Evolutionary conservation across 2,113 vertebrate species (phyloP), one percentile per base, ranked within the genome.

Genomic region (Trichomycterus rosablanca): DNA sequence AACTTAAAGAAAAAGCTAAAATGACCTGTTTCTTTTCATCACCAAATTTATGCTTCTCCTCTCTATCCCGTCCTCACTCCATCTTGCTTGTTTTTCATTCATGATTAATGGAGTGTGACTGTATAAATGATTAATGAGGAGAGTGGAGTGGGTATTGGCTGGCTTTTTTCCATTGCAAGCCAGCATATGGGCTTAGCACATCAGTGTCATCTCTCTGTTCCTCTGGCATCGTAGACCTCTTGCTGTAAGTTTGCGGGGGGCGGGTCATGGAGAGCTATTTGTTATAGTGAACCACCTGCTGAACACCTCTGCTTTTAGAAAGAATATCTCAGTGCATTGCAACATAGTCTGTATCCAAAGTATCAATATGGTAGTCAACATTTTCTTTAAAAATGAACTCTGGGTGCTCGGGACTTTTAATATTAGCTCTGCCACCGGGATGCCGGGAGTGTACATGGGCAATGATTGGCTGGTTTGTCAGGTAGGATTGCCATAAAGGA

Each of bases 91-190:
- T 66, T 51, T 46, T 68, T 67, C 44, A 69, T 76, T 83, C 79
- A 84, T 86, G 77, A 84, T 84, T 86, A 84, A 85, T 87, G 78
- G 55, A 39, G 57, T 63, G 75, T 79, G 77, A 68, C 82, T 77
- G 71, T 76, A 84, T 87, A 76, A 85, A 87, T 84, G 80, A 85
- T 87, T 85, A 75, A 87, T 85, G 74, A 68, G 51, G 66, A 66
- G 73, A 78, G 79, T 73, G 72, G 75, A 72, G 66, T 45, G 37
- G 61, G 66, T n/a, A 82, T 82, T 72, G 73, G 74, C 78, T 80
- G 51, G 74, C 77, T 76, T 75, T 79, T 78, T 75, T 72, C 78
- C 79, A 78, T 81, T 83, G 78, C 37, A 54, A 22, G 49, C 34
- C 60, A 43, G 20, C 18, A 18, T 42, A 54, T 14, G 2, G 57